A percentile compares a stretch with the other conserved stretches of the same genome.
These are phyloP conservation scores for Caenorhabditis briggsae DNA, from an alignment of 1,140 invertebrate genomes.

Conservation along the genomic window DNA sequence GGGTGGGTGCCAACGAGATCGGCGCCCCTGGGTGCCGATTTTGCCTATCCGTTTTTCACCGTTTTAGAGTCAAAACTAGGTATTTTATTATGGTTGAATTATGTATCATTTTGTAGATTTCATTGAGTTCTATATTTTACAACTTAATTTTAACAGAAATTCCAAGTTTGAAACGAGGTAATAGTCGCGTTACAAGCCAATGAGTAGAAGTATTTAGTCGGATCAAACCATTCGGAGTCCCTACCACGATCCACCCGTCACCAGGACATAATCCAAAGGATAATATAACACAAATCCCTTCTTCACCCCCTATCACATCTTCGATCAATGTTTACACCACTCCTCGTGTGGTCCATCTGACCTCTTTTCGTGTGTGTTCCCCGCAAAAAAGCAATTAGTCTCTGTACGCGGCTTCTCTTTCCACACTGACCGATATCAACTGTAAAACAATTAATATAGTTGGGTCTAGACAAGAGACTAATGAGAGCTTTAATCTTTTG, in stretches of 20 bases:
- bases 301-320: slow-evolving; percentile 30
- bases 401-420: slow-evolving; percentile 34
- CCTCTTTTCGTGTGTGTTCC: background rate
- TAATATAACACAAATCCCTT: background rate
- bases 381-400: slow-evolving; percentile 47
- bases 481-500: slow-evolving; percentile 13
- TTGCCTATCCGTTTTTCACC: too few relatives aligned
- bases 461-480: background rate
- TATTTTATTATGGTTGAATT: too few relatives aligned
- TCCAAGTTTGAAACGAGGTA: too few relatives aligned
- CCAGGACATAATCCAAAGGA: background rate
- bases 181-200: too few relatives aligned
- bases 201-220: background rate
- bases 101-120: too few relatives aligned
- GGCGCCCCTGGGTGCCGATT: too few relatives aligned
- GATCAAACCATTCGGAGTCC: background rate
- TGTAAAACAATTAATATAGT: slow-evolving; percentile 37
- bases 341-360: slow-evolving; percentile 33
- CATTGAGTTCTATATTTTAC: too few relatives aligned
- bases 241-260: background rate
- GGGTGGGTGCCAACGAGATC: too few relatives aligned
- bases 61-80: too few relatives aligned
- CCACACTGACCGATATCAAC: slow-evolving; percentile 16
- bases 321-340: slow-evolving; percentile 50
- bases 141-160: too few relatives aligned